Evolutionary conservation across 2,113 vertebrate genomes (phyloP).

Genomic region (Calyptommatus sinebrachiatus): DNA sequence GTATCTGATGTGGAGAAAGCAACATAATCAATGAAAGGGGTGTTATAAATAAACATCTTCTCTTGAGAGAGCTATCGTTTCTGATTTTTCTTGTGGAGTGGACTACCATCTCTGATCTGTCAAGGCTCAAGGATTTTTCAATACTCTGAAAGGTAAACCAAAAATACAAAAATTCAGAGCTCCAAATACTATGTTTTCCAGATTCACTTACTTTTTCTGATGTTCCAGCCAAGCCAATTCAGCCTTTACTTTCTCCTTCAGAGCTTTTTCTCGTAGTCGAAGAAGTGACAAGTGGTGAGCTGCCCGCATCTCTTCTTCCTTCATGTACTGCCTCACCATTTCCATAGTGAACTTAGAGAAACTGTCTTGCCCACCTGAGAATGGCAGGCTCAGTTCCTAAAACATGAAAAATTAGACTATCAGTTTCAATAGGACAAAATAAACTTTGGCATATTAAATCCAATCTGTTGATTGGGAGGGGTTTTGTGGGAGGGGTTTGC

Average conservation of each 20-base stretch:
- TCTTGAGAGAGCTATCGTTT: no score
- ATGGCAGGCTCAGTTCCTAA: conserved; percentile 83
- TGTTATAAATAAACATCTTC: no score
- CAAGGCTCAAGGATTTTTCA: no score
- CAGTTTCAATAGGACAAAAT: background rate
- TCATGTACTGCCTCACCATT: conserved; percentile 98
- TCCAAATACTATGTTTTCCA: background rate
- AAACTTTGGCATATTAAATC: no score
- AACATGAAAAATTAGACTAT: conserved; percentile 25
- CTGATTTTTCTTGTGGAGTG: no score
- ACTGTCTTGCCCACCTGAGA: conserved; percentile 90
- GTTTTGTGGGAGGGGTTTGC: no score
- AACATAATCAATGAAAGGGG: no score
- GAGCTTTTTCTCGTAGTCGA: conserved; percentile 90
- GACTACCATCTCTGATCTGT: no score
- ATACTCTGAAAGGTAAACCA: no score
- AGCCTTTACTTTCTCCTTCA: conserved; percentile 92
- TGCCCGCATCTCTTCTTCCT: conserved; percentile 92
- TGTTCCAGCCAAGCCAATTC: conserved; percentile 96
- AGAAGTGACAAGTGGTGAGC: conserved; percentile 93
- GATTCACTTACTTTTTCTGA: conserved; percentile 81
- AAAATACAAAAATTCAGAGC: background rate
- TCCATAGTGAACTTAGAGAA: conserved; percentile 98
- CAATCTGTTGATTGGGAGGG: no score
- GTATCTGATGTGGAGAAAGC: no score